Evolutionary conservation across 1,140 invertebrate species (phyloP), one percentile per base, ranked within the genome.

Genomic region (Andrena cerasifolii): DNA sequence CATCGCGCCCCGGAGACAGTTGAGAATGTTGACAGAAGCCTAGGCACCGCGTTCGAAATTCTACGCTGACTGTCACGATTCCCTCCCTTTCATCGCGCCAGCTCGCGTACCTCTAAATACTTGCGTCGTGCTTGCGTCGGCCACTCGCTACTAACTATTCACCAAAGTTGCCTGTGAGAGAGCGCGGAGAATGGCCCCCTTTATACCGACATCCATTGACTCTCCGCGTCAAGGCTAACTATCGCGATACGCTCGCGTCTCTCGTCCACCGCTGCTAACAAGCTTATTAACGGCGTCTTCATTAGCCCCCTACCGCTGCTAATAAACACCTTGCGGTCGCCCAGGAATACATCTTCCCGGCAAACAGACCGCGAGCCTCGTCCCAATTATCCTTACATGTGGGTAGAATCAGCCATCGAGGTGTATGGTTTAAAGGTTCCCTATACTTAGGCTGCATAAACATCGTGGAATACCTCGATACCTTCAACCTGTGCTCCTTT

Each of bases 201-300:
- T 75, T 54, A 56, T 33, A 47, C 62, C 3, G 31, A 45, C 63
- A 61, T 70, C 66, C 66, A 71, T 71, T 61, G 56, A 71, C 66
- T 71, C 24, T 18, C 4, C 40, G n/a, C 45, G n/a, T n/a, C n/a
- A 61, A 53, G 56, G 54, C 53, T n/a, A 53, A 70, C 65, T 43
- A 70, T 70, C 43, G 24, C 28, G 43, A 40, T 40, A 40, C 33
- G 31, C 10, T 26, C 16, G 65, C 54, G 65, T 49, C 54, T 70
- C 45, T 67, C 65, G 43, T 21, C 49, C 45, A 56, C 54, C 12
- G n/a, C 59, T 21, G 31, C 63, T 76, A 76, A 76, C 74, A 76
- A 76, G 63, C 74, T 68, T 76, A 76, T 76, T 76, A 76, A 58
- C 74, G 16, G 43, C 45, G 31, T 59, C 65, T 76, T 76, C 54